A percentile compares a stretch with the other conserved stretches of the same genome.
These are phyloP conservation scores for Coelinius sp. DNA, from an alignment of 2,888 invertebrate species.

Conservation along the genomic window DNA sequence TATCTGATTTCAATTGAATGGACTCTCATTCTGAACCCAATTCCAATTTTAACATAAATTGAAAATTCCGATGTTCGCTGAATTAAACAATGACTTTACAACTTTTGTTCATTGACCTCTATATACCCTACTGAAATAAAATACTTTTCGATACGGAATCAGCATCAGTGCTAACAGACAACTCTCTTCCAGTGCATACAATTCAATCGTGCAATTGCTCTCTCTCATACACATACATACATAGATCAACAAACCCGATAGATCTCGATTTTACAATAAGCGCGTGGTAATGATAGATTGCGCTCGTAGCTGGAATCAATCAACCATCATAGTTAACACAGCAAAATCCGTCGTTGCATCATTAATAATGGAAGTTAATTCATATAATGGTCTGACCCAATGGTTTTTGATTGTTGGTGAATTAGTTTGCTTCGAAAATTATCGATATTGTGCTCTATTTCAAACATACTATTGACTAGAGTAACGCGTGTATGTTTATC, in stretches of 20 bases:
- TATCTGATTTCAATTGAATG: constrained; percentile 13
- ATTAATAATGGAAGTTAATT: constrained; percentile 53
- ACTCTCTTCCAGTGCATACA: constrained; percentile 16
- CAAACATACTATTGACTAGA: background rate
- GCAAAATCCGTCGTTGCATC: constrained; percentile 51
- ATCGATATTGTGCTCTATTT: constrained; percentile 28
- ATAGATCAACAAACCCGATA: constrained; percentile 34
- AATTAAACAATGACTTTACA: constrained; percentile 1
- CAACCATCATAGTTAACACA: constrained; percentile 53
- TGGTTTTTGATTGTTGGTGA: constrained; percentile 20
- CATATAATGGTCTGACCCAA: constrained; percentile 43
- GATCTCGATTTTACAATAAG: constrained; percentile 48
- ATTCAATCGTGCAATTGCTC: constrained; percentile 28
- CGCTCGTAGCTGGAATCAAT: constrained; percentile 56
- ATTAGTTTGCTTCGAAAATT: constrained; percentile 34
- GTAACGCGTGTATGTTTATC: background rate
- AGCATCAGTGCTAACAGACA: constrained; percentile 1
- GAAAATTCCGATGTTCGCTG: background rate
- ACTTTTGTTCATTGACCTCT: constrained; percentile 9
- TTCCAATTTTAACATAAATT: background rate
- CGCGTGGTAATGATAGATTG: constrained; percentile 53
- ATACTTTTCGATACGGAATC: background rate
- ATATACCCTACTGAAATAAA: background rate
- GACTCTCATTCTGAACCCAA: no score
- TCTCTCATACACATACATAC: constrained; percentile 3